Evolutionary conservation across 2,888 invertebrate genomes (phyloP).

Genomic region (Julus scandinavius): DNA sequence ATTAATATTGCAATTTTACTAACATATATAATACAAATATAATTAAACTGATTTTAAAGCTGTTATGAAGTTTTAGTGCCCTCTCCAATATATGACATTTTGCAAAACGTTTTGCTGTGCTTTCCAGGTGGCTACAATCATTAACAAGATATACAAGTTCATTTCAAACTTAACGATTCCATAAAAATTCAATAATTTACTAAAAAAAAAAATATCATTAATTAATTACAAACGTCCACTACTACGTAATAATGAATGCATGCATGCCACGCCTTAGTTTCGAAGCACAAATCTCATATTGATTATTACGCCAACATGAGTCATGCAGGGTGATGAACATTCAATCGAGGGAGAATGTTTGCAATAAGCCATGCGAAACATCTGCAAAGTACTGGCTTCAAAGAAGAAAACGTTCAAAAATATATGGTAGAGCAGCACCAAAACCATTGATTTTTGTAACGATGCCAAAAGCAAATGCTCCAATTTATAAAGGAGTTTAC

Average conservation of each 20-base stretch:
- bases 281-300: conserved; percentile 47
- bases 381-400: not conserved
- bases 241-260: not conserved
- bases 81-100: too few species aligned
- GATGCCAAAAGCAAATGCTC: conserved; percentile 40
- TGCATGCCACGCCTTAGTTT: not conserved
- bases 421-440: not conserved
- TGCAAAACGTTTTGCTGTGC: too few species aligned
- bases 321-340: conserved; percentile 34
- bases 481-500: conserved; percentile 27
- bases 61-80: too few species aligned
- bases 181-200: too few species aligned
- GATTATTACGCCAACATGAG: conserved; percentile 20
- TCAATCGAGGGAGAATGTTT: conserved; percentile 39
- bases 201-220: not conserved
- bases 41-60: too few species aligned
- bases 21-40: too few species aligned
- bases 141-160: too few species aligned
- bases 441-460: conserved; percentile 17
- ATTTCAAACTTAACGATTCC: too few species aligned
- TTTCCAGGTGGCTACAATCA: too few species aligned
- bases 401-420: conserved; percentile 29
- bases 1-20: too few species aligned
- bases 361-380: conserved; percentile 18
- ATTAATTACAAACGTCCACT: not conserved